Evolutionary conservation across 2,888 invertebrate genomes (phyloP), one percentile per base, ranked within the genome.

Genomic region (Cetonia aurata): DNA sequence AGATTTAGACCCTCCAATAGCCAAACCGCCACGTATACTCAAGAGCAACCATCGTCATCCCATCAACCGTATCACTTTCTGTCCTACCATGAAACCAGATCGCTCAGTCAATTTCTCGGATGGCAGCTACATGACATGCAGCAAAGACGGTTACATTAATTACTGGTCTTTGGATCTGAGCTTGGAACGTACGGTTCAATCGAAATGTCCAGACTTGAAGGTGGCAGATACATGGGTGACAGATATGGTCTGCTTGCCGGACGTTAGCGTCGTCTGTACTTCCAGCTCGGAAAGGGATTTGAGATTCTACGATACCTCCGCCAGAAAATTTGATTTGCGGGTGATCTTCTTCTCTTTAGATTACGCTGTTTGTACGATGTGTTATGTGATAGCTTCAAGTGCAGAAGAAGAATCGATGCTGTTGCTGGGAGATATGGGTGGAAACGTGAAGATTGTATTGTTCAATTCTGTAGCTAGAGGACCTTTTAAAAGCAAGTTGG

Each of bases 301-400:
- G 53, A 88, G 92, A 74, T 93, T 95, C 83, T 95, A 95, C 80
- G 94, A 95, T 81, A 90, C 91, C 55, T 90, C 90, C 17, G 92
- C 91, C 6, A 89, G 89, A 70, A 92, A 91, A 68, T 94, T 94
- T 82, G 89, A 90, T 48, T 85, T 93, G 52, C 87, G 92, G 76
- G 87, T 93, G 68, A 86, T 91, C 75, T 90, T 95, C 73, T 88
- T 89, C 0, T 91, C 91, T 71, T 87, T 92, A 81, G 89, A 90
- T 56, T 85, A 87, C 74, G 89, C 87, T 8, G 84, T 88, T 0
- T 83, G 84, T 1, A 83, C 86, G 19, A 87, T 90, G 87, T 79
- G 87, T 80, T 93, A 92, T 82, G 87, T 89, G 79, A 91, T 91
- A 80, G 83, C 86, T 75, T 80, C 85, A 75, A 86, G 89, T 75